Evolutionary conservation across 2,888 invertebrate genomes (phyloP), one percentile per base, ranked within the genome.

Genomic region (Geotrupes spiniger): DNA sequence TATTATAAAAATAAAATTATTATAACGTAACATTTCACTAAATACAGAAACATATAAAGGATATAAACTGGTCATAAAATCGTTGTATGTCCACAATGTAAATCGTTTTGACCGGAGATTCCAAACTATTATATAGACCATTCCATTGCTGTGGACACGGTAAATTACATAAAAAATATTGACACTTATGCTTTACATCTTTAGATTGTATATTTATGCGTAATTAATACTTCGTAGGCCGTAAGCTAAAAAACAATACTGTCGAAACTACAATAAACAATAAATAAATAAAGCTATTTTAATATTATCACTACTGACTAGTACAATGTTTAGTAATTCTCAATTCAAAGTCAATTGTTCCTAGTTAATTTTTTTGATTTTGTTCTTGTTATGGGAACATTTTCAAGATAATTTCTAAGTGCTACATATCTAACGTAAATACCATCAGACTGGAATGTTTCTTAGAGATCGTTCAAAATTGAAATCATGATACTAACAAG

Each of bases 161-260:
- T 33, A 33, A 33, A 33, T 8, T 33, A 33, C 33, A 33, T 33
- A 33, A 33, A 33, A 33, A 33, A 33, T 33, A 33, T 33, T 33
- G 33, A 33, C 33, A 33, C 33, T 9, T 33, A 33, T 33, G 33
- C 33, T 33, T 33, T 33, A 33, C 11, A 33, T 14, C 15, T 33
- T 15, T 15, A 33, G 33, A 33, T 14, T 12, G 33, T 33, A 33
- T 15, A 33, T n/a, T 33, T 33, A 33, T 33, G 33, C 33, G 33
- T 33, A 33, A 33, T 53, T 63, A 61, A 61, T 62, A 62, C 58
- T 61, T 58, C 48, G 60, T 62, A 62, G 63, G 61, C 63, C 59
- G 55, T 56, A 57, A 60, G 54, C 58, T 52, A 58, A 59, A 39
- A 43, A 56, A n/a, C n/a, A n/a, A 60, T 60, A 57, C 56, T 57